Evolutionary conservation across 2,113 vertebrate genomes (phyloP), one percentile per base, ranked within the genome.

Genomic region (Gnathonemus longibarbis): DNA sequence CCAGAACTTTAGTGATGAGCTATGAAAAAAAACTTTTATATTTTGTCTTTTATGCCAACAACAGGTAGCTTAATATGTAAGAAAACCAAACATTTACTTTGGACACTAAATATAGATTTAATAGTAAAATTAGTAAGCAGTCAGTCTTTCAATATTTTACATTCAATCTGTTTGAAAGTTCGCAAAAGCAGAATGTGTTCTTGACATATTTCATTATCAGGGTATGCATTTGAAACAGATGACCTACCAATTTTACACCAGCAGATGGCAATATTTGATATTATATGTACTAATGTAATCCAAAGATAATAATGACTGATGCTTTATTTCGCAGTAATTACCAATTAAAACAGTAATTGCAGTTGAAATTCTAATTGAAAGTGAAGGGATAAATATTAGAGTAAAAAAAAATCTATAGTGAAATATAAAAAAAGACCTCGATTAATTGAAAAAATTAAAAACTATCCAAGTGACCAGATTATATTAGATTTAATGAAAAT

Each of bases 221-320:
- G 31, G 70, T 13, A 19, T 80, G 17, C 13, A 80, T 80, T 80
- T 5, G 35, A 80, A 80, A 80, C 35, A 80, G 35, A 80, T 39
- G 74, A 80, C 35, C 35, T 80, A 80, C 74, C 74, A 19, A 80
- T 19, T 42, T 80, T 80, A 17, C 17, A 2, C 74, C 74, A 80
- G 74, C 74, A 80, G 74, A 80, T 80, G 74, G 74, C 74, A 80
- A 19, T 42, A 35, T 80, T 80, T 80, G 35, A 80, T 80, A 80
- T 42, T 39, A 80, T 39, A 80, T 42, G 74, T 77, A 17, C 13
- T 77, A 19, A 39, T 42, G 31, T 42, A 80, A 80, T 42, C 74
- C 4, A 80, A 80, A 35, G 10, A 39, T 17, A 39, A 11, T 77
- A 31, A 80, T 8, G 74, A 80, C 74, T 80, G 35, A 42, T 7